Percentiles rank a stretch among this genome's conserved stretches.
phyloP scores from a whole-genome alignment of 2,113 vertebrate genomes.

The Hystrix cristata region DNA sequence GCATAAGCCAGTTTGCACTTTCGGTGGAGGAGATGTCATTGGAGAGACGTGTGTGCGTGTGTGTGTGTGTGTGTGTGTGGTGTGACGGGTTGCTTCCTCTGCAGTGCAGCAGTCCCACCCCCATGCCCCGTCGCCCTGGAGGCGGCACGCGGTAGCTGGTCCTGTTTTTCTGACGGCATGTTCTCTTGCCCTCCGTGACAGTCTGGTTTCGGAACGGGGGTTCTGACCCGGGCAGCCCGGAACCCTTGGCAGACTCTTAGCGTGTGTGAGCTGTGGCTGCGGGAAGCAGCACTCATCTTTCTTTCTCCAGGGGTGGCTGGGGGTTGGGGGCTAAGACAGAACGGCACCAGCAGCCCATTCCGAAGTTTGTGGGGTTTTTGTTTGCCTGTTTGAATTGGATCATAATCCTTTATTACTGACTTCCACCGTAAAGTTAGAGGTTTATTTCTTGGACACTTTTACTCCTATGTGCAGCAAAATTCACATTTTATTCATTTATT shows the following conservation, averaged over 20 bases:
- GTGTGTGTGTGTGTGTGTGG: neutral
- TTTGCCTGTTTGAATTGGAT: slow-evolving; percentile 48
- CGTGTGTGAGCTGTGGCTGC: neutral
- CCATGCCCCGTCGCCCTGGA: neutral
- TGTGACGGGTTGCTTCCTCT: neutral
- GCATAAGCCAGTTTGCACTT: neutral
- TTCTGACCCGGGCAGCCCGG: neutral
- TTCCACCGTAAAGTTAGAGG: neutral
- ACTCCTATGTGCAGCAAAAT: neutral
- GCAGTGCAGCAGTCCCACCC: neutral
- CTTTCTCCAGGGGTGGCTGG: no score
- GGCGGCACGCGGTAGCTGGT: neutral
- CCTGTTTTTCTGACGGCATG: neutral
- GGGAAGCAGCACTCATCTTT: no score
- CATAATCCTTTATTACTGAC: neutral
- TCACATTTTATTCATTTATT: neutral
- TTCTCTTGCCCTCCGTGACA: neutral
- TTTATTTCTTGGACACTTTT: neutral
- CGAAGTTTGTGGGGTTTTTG: neutral
- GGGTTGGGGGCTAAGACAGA: neutral
- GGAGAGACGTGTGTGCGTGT: neutral
- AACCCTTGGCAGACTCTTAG: neutral
- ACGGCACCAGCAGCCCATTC: neutral
- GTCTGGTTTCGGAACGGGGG: neutral
- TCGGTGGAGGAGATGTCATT: neutral